These are phyloP conservation scores for Python bivittatus DNA, from an alignment of 2,113 vertebrate genomes.

Conservation along the genomic window DNA sequence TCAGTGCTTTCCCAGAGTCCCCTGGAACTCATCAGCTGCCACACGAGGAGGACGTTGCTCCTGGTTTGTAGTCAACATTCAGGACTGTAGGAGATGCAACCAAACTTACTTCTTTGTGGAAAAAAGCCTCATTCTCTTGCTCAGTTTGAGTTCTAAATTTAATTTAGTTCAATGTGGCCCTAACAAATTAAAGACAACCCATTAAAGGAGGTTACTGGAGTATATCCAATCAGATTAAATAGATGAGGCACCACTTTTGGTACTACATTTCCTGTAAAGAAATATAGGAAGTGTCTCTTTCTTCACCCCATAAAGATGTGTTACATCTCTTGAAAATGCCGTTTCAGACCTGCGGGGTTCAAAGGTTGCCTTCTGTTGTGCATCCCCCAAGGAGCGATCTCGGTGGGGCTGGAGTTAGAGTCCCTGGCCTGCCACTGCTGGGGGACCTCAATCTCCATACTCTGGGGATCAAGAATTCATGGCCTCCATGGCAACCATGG, in stretches of 20 bases:
- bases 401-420: no score
- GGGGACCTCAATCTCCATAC: no score
- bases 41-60: neutral
- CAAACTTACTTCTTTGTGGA: neutral
- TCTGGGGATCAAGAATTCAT: no score
- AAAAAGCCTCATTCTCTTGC: neutral
- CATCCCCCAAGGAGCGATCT: neutral
- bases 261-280: neutral
- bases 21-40: neutral
- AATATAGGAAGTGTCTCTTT: neutral
- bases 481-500: no score
- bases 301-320: neutral
- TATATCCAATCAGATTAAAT: neutral
- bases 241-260: no score
- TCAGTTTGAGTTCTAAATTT: neutral
- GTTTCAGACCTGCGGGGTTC: neutral
- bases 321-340: neutral
- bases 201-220: no score
- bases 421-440: no score
- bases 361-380: neutral
- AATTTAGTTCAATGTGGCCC: constrained; percentile 3
- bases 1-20: constrained; percentile 54
- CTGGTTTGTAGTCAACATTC: constrained; percentile 48
- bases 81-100: neutral
- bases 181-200: neutral